phyloP scores from a whole-genome alignment of 2,113 vertebrate genomes.

The Microtus montanus region DNA sequence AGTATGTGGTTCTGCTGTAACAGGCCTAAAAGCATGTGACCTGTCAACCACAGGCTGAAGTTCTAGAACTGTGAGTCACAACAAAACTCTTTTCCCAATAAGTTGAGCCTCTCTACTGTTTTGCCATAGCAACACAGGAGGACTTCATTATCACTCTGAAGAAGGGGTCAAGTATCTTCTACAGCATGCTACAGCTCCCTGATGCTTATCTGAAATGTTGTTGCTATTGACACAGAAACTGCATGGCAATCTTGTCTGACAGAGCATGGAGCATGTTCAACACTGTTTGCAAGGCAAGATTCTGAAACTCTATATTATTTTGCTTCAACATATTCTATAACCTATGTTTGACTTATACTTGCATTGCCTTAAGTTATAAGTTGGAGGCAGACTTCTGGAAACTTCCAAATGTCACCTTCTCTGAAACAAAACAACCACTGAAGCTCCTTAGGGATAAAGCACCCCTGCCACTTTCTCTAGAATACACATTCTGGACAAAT shows the following conservation, averaged over 20 bases:
- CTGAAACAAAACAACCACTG: slow-evolving; percentile 3
- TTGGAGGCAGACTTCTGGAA: not conserved
- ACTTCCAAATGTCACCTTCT: slow-evolving; percentile 35
- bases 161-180: not conserved
- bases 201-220: not conserved
- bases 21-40: not conserved
- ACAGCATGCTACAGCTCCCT: not conserved
- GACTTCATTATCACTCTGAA: not conserved
- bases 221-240: not conserved
- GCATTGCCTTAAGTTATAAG: not conserved
- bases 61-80: not conserved
- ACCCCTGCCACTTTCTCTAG: slow-evolving; percentile 40
- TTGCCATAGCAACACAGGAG: not conserved
- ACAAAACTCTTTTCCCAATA: not conserved
- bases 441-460: not conserved
- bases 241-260: not conserved
- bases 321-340: not conserved
- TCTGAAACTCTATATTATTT: not conserved
- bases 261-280: not conserved
- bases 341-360: not conserved
- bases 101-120: not conserved
- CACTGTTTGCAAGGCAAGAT: slow-evolving; percentile 9
- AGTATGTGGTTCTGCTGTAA: not conserved
- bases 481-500: slow-evolving; percentile 25
- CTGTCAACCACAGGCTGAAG: not conserved